Percentiles rank a stretch among this genome's conserved stretches.
These are phyloP conservation scores for Cherax destructor DNA, from an alignment of 1,140 invertebrate genomes.

Conservation along the genomic window DNA sequence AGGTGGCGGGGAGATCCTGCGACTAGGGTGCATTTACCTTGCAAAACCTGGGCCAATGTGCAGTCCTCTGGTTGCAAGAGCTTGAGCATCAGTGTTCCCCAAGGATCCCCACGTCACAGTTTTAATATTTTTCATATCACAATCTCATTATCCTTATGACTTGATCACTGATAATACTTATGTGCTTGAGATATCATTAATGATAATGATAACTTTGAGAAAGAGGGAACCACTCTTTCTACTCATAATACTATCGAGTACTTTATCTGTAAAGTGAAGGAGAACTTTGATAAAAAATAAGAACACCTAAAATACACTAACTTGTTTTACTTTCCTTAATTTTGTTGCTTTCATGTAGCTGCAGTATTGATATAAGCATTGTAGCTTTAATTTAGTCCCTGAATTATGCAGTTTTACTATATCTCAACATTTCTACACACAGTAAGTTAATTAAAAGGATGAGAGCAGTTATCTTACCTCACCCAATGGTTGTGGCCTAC, in stretches of 20 bases:
- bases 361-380: too few relatives aligned
- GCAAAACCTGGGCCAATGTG: neutral
- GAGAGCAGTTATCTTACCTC: too few relatives aligned
- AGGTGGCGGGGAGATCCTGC: neutral
- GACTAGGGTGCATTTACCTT: constrained; percentile 10
- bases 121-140: neutral
- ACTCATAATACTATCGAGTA: constrained; percentile 23
- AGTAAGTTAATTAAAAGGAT: too few relatives aligned
- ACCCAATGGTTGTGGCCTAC: too few relatives aligned
- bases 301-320: neutral
- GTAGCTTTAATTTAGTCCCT: too few relatives aligned
- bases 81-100: neutral
- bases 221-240: neutral
- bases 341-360: neutral
- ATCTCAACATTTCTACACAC: too few relatives aligned
- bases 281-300: constrained; percentile 54
- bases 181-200: constrained; percentile 40
- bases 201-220: constrained; percentile 39
- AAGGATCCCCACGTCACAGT: neutral
- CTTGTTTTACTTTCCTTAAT: neutral
- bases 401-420: too few relatives aligned
- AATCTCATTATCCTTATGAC: constrained; percentile 33
- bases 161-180: neutral
- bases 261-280: constrained; percentile 57
- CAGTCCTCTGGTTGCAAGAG: neutral